phyloP scores from a whole-genome alignment of 2,888 invertebrate species.

The Zygaena filipendulae region DNA sequence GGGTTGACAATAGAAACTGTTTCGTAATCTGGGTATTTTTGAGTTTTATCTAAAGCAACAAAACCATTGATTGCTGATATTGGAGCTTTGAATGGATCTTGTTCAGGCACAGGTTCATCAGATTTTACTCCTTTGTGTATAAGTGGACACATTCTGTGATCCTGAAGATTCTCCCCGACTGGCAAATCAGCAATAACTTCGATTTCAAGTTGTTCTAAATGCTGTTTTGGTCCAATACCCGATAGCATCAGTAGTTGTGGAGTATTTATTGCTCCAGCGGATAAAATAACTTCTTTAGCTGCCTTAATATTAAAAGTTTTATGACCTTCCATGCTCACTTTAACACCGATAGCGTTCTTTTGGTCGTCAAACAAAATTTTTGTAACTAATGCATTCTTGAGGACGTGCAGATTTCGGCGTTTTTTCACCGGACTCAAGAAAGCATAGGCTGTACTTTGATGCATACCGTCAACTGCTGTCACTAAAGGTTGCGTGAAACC shows the following conservation, averaged over 20 bases:
- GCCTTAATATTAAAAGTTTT: slow-evolving; percentile 19
- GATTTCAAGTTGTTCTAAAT: slow-evolving; percentile 24
- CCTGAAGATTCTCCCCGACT: slow-evolving; percentile 30
- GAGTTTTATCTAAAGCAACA: slow-evolving; percentile 2
- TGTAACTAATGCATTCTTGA: slow-evolving; percentile 23
- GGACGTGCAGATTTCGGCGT: slow-evolving; percentile 24
- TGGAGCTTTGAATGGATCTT: slow-evolving; percentile 2
- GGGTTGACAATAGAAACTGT: slow-evolving; percentile 8
- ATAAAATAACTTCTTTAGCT: slow-evolving; percentile 26
- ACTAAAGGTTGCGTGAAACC: slow-evolving; percentile 22
- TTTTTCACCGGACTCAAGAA: slow-evolving; percentile 24
- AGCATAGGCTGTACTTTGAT: slow-evolving; percentile 47
- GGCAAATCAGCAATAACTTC: slow-evolving; percentile 25
- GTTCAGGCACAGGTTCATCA: background rate
- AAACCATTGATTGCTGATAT: slow-evolving; percentile 1
- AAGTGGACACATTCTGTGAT: slow-evolving; percentile 32
- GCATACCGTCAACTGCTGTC: slow-evolving; percentile 27
- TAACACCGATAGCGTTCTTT: slow-evolving; percentile 21
- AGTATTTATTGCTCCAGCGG: slow-evolving; percentile 26
- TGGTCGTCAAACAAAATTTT: too few relatives aligned
- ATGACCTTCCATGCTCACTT: slow-evolving; percentile 22
- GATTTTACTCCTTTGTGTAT: background rate
- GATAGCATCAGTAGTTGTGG: slow-evolving; percentile 30
- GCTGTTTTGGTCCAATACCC: slow-evolving; percentile 27
- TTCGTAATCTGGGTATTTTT: slow-evolving; percentile 2